Percentiles rank a stretch among this genome's conserved stretches.
These are phyloP conservation scores for Ornithoptera alexandrae DNA, from an alignment of 2,888 invertebrate species.

Conservation along the genomic window DNA sequence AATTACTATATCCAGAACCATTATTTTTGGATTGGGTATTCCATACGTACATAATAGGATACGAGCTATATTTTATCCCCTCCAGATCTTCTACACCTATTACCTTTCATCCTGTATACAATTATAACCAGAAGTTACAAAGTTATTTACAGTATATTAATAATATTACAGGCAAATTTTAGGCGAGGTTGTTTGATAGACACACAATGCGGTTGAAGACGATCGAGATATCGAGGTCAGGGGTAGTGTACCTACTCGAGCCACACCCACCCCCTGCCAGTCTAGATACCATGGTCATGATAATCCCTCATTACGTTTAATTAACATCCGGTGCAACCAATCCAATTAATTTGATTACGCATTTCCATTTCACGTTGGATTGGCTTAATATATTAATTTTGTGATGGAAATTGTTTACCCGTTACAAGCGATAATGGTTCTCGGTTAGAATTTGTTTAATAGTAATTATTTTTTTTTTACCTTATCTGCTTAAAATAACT, in stretches of 20 bases:
- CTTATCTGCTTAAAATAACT: no score
- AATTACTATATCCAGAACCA: no score
- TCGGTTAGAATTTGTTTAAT: no score
- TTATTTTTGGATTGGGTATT: no score
- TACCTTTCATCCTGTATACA: background rate
- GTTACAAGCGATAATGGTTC: no score
- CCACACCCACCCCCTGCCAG: slow-evolving; percentile 30
- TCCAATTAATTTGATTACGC: slow-evolving; percentile 30
- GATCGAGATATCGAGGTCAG: slow-evolving; percentile 30
- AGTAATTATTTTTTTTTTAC: no score
- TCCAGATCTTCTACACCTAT: no score
- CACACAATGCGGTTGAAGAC: slow-evolving; percentile 29
- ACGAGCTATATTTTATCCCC: no score
- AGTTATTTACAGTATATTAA: slow-evolving; percentile 8
- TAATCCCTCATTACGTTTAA: slow-evolving; percentile 32
- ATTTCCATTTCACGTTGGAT: slow-evolving; percentile 19
- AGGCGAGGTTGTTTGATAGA: slow-evolving; percentile 15
- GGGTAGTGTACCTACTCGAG: slow-evolving; percentile 22
- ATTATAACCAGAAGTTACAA: background rate
- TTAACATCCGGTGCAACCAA: slow-evolving; percentile 29
- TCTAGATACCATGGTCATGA: slow-evolving; percentile 27
- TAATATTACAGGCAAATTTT: slow-evolving; percentile 7
- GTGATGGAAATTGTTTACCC: background rate
- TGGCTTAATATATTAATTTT: slow-evolving; percentile 7
- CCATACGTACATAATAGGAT: no score